Base-by-base conservation (phyloP, 2,113 vertebrate genomes). In the Porphyrio hochstetteri region DNA sequence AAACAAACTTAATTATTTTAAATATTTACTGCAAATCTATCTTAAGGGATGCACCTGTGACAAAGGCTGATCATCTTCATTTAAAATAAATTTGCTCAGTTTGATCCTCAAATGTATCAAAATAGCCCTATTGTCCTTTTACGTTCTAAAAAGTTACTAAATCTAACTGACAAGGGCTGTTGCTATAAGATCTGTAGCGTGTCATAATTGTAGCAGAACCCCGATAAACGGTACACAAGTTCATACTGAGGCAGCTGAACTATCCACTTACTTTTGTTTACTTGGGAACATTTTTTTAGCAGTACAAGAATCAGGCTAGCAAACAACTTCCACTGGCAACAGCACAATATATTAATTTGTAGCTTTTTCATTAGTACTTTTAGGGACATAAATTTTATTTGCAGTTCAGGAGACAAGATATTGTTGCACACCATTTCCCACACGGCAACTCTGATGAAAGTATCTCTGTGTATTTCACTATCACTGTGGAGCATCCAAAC, bases 261-360 rank as follows among this genome's bases (percentile, higher is more conserved):
- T 85, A 90, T 94, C 92, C 24, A 33, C 29, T 16, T 90, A 87
- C 65, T 85, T 89, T 56, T 40, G 28, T 89, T 94, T 75, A 92
- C 52, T 93, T 65, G 20, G 40, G 19, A 69, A 57, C 60, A 65
- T 63, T 76, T 94, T 93, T 68, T 76, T 56, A 48, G 38, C 27
- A 81, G 27, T 46, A 6, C 44, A 78, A 80, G 53, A 36, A 53
- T 29, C 33, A 74, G n/a, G 50, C 55, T 67, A 63, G 46, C 46
- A 96, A 92, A 42, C 56, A 57, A 21, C 42, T 68, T 87, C 63
- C 75, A 70, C 21, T 91, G 88, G 48, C 90, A 78, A 67, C 36
- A 92, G 23, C 50, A 84, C 29, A 56, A 53, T 55, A 84, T 56
- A 56, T 74, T 46, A 68, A 93, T 64, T 83, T 84, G n/a, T 21